These are phyloP conservation scores for Limnephilus rhombicus DNA, from an alignment of 2,888 invertebrate species.

Conservation along the genomic window DNA sequence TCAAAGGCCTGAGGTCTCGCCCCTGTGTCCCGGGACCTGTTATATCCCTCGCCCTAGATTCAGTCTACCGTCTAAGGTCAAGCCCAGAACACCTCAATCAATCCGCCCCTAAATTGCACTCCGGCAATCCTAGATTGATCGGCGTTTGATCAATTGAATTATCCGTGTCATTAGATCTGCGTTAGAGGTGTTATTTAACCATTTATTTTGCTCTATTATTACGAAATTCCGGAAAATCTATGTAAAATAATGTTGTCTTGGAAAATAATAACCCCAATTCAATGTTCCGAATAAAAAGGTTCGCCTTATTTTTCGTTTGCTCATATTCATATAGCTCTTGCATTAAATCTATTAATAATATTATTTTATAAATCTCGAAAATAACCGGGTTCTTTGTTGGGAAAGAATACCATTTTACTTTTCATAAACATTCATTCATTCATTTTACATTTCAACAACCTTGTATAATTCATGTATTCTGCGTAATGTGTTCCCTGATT, in stretches of 20 bases:
- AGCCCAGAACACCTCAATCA: conserved; percentile 20
- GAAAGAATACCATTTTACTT: background rate
- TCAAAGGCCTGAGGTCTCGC: background rate
- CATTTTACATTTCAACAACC: background rate
- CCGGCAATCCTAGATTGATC: background rate
- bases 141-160: background rate
- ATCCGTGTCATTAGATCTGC: background rate
- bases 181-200: background rate
- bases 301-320: background rate
- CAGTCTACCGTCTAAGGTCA: conserved; percentile 38
- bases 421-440: too few relatives aligned
- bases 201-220: background rate
- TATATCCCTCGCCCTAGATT: conserved; percentile 3
- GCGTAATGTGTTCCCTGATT: background rate
- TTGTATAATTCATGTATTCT: background rate
- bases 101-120: conserved; percentile 25
- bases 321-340: background rate
- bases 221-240: background rate
- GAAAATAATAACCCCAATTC: background rate
- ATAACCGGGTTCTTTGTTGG: background rate
- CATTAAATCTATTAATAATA: background rate
- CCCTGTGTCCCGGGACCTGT: background rate
- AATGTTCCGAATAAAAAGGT: background rate
- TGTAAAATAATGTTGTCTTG: too few relatives aligned
- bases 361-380: background rate